A percentile compares a stretch with the other conserved stretches of the same genome.
phyloP scores from a whole-genome alignment of 2,113 vertebrate genomes.

The Lepus timidus region DNA sequence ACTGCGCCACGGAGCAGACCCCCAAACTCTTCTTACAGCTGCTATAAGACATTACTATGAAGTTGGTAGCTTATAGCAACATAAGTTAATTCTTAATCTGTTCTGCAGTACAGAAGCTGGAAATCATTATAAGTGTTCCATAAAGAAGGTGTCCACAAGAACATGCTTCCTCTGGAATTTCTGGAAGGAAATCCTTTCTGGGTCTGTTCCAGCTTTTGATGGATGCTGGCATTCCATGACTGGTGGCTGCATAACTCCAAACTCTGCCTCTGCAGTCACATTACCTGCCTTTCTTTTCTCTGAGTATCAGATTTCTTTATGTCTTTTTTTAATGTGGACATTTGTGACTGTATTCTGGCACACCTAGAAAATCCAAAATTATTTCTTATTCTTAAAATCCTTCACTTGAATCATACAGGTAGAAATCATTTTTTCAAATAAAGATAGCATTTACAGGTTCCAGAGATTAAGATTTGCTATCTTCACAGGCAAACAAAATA shows the following conservation, averaged over 20 bases:
- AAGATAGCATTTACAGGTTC: neutral
- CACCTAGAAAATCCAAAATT: neutral
- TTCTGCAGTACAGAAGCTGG: neutral
- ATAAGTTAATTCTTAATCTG: neutral
- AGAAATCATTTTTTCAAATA: neutral
- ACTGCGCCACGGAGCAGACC: too few relatives aligned
- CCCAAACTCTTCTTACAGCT: neutral
- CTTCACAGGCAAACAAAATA: neutral
- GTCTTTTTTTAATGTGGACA: neutral
- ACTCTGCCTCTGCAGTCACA: too few relatives aligned
- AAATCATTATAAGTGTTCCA: neutral
- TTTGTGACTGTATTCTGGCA: neutral
- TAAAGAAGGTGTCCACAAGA: neutral
- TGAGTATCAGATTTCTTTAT: neutral
- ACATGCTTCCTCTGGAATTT: rapidly evolving
- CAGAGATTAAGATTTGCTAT: neutral
- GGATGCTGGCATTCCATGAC: neutral
- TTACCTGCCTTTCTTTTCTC: neutral
- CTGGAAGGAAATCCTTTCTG: neutral
- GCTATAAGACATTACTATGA: neutral
- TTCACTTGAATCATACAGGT: neutral
- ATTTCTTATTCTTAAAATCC: neutral
- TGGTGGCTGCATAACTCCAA: neutral
- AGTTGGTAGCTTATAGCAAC: neutral
- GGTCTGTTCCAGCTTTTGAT: neutral